phyloP scores from a whole-genome alignment of 2,888 invertebrate genomes.

The Drosophila eohydei region DNA sequence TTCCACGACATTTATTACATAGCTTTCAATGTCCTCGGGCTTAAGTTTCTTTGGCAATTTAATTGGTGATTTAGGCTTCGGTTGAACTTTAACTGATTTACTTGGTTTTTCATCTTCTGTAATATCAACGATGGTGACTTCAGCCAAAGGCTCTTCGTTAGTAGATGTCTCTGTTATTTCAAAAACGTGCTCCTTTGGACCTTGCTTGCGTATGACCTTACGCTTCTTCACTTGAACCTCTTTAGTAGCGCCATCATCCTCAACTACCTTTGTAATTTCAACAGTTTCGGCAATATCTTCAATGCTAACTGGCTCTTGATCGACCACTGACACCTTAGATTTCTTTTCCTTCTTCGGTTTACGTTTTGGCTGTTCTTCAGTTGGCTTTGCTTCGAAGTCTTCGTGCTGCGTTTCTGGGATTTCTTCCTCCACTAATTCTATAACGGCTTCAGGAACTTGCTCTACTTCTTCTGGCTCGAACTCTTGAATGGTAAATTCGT shows the following conservation, averaged over 20 bases:
- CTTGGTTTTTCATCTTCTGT: constrained; percentile 47
- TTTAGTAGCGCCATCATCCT: constrained; percentile 81
- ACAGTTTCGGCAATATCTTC: constrained; percentile 73
- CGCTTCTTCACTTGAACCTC: constrained; percentile 84
- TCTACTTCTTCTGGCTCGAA: constrained; percentile 60
- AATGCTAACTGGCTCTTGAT: constrained; percentile 58
- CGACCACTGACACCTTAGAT: constrained; percentile 85
- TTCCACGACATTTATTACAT: constrained; percentile 71
- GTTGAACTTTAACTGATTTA: constrained; percentile 11
- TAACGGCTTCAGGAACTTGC: constrained; percentile 19
- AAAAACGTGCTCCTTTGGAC: constrained; percentile 84
- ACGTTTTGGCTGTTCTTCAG: constrained; percentile 46
- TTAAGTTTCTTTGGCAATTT: constrained; percentile 62
- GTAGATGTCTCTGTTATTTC: constrained; percentile 84
- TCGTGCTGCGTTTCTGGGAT: constrained; percentile 5
- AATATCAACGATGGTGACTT: constrained; percentile 76
- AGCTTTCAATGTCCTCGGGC: constrained; percentile 64
- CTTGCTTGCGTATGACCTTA: constrained; percentile 84
- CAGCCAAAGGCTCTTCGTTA: constrained; percentile 83
- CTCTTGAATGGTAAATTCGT: constrained; percentile 74
- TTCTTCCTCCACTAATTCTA: constrained; percentile 17
- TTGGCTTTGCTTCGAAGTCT: constrained; percentile 68
- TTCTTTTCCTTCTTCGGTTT: constrained; percentile 77
- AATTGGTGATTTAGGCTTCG: constrained; percentile 49
- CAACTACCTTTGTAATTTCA: constrained; percentile 66